These are phyloP conservation scores for Ligdia adustata DNA, from an alignment of 2,888 invertebrate species.

Conservation along the genomic window DNA sequence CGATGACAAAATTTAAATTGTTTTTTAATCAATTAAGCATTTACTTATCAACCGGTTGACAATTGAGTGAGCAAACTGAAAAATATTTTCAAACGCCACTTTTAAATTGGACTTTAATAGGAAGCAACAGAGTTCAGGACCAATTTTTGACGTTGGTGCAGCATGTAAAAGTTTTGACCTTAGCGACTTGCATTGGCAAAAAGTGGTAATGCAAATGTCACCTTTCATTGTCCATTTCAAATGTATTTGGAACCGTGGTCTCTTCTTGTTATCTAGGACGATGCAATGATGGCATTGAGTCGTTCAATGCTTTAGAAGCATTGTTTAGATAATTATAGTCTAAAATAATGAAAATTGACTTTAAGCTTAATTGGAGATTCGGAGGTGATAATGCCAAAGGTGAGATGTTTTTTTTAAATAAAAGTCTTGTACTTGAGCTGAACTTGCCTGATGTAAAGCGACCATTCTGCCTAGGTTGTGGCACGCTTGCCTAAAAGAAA, in stretches of 20 bases:
- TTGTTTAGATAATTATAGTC: too few species aligned
- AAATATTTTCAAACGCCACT: not conserved
- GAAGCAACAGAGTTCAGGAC: conserved; percentile 4
- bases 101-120: conserved; percentile 4
- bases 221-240: conserved; percentile 17
- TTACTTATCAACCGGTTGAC: conserved; percentile 17
- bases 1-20: not conserved
- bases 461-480: too few species aligned
- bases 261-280: conserved; percentile 7
- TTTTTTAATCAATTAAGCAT: not conserved
- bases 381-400: too few species aligned
- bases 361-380: too few species aligned
- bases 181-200: conserved; percentile 11
- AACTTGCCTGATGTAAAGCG: too few species aligned
- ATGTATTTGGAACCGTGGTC: conserved; percentile 11
- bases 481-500: too few species aligned
- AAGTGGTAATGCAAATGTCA: conserved; percentile 19
- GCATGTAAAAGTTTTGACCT: conserved; percentile 23
- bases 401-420: too few species aligned
- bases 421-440: too few species aligned
- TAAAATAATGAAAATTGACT: too few species aligned
- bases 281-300: not conserved
- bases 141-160: conserved; percentile 3
- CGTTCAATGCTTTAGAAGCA: too few species aligned
- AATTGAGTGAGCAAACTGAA: conserved; percentile 5